Evolutionary conservation across 2,113 vertebrate genomes (phyloP), one percentile per base, ranked within the genome.

Genomic region (Camelus dromedarius): DNA sequence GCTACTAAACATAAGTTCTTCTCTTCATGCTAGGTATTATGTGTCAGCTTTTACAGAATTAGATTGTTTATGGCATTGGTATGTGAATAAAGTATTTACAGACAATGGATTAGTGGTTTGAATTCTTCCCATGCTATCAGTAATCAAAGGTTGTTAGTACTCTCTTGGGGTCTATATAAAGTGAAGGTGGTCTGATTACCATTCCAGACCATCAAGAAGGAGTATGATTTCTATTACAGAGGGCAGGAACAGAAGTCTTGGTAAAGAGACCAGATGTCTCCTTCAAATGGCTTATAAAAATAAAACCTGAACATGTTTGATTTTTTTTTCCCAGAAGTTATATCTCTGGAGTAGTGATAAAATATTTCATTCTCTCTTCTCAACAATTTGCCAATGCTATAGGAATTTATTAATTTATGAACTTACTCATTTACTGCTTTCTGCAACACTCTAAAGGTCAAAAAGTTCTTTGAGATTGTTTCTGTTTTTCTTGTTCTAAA

Each of bases 101-200:
- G 92, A 96, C 86, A 96, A 85, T 97, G 54, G 93, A 89, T 97
- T 93, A 66, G 67, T 95, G 75, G 73, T 93, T 95, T 97, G 95
- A 90, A 92, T 81, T 82, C 80, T 96, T 98, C 89, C 69, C 83
- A 95, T 83, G 54, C 66, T 80, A 67, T 96, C 50, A 80, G 82
- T 94, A 93, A 85, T 95, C 89, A 69, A 56, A 96, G 93, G 75
- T 93, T 88, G 66, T 96, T 95, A 97, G 83, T 67, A 56, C 82
- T 96, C 58, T 94, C 83, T 66, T 70, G 64, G 70, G 91, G 30
- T 89, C 90, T 86, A 67, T 91, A 82, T 93, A 93, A 96, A 93
- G 54, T 42, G 64, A 95, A 94, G 86, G 92, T 93, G 60, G 70
- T 95, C 70, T 96, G 64, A 93, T 80, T 94, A 54, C 1, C 85